Evolutionary conservation across 2,113 vertebrate species (phyloP).

Genomic region (Calcarius ornatus): DNA sequence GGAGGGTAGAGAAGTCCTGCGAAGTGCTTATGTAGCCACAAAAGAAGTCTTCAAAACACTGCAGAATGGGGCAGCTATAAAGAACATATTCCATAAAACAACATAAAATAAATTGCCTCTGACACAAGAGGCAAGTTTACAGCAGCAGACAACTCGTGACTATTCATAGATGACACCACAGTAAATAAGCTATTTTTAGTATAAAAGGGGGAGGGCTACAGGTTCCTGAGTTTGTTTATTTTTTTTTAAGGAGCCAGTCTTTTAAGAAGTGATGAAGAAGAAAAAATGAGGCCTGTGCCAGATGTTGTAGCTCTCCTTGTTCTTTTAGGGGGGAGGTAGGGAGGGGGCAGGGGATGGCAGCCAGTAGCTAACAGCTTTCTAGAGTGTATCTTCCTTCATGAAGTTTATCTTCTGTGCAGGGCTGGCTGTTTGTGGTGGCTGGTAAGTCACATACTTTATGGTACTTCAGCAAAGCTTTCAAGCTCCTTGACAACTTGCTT

Average conservation of each 20-base stretch:
- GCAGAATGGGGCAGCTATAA: neutral
- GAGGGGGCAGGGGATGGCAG: neutral
- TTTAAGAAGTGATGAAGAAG: neutral
- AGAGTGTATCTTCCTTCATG: conserved; percentile 7
- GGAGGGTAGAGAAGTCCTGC: neutral
- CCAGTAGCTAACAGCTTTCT: neutral
- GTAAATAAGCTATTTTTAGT: conserved; percentile 82
- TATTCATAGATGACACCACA: conserved; percentile 71
- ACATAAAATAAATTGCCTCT: conserved; percentile 48
- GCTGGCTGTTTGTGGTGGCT: conserved; percentile 34
- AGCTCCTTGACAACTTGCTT: neutral
- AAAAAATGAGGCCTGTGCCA: neutral
- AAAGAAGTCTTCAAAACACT: conserved; percentile 43
- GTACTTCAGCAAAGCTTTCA: conserved; percentile 40
- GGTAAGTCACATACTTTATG: conserved; percentile 40
- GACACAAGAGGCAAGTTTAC: conserved; percentile 71
- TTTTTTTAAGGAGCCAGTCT: conserved; percentile 59
- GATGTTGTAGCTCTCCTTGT: neutral
- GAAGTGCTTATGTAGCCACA: neutral
- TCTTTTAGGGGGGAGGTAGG: neutral
- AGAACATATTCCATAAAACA: conserved; percentile 19
- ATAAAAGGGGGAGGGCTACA: conserved; percentile 64
- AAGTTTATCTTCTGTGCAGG: conserved; percentile 28
- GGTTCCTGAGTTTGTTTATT: conserved; percentile 60
- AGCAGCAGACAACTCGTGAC: conserved; percentile 73